phyloP scores from a whole-genome alignment of 2,888 invertebrate genomes.

The Hanleya hanleyi region DNA sequence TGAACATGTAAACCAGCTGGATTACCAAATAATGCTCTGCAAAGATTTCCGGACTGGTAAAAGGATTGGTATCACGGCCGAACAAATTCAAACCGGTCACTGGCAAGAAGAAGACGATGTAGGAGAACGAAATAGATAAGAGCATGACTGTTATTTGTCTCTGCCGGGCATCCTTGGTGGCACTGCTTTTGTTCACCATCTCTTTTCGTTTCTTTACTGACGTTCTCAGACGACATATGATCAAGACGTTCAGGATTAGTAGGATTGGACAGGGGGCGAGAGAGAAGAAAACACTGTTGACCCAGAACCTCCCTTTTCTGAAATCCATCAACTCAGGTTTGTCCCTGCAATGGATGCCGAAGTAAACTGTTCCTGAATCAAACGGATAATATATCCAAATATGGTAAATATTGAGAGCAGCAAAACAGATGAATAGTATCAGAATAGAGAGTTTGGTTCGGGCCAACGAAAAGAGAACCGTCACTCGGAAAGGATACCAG shows the following conservation, averaged over 20 bases:
- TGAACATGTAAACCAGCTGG: not conserved
- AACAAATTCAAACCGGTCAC: not conserved
- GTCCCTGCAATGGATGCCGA: not conserved
- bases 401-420: not conserved
- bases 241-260: not conserved
- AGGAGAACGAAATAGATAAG: not conserved
- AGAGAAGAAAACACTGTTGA: not conserved
- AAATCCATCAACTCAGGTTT: not conserved
- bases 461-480: not conserved
- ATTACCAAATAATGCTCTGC: not conserved
- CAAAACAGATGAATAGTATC: not conserved
- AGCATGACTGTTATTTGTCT: not conserved
- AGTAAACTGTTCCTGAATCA: not conserved
- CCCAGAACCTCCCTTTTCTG: not conserved
- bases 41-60: not conserved
- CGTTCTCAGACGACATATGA: not conserved
- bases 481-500: not conserved
- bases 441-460: not conserved
- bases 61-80: not conserved
- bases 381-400: not conserved
- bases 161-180: not conserved
- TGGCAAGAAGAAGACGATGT: not conserved
- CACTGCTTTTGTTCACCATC: not conserved
- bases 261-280: not conserved
- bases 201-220: not conserved